Conservation (phyloP, 2,113 vertebrate genomes). For the Suricata suricatta region DNA sequence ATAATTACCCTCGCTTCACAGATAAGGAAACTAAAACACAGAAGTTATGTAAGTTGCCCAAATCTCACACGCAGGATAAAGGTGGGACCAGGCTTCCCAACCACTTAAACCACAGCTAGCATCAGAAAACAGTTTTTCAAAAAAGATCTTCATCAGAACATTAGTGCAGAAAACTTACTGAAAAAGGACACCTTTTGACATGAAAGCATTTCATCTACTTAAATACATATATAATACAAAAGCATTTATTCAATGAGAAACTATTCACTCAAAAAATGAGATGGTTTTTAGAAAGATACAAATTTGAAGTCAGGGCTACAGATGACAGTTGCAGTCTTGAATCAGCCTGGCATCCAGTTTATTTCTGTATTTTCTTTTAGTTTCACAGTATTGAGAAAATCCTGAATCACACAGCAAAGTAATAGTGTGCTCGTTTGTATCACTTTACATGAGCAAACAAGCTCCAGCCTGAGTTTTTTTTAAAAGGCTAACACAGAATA, state of each 20-base stretch:
- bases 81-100: neutral
- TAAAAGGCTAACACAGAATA: neutral
- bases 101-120: neutral
- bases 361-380: conserved; percentile 37
- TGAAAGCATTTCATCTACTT: neutral
- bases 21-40: neutral
- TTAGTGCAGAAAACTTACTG: neutral
- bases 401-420: conserved; percentile 51
- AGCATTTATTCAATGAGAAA: neutral
- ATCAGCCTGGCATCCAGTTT: conserved; percentile 23
- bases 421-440: neutral
- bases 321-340: neutral
- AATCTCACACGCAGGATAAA: neutral
- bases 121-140: neutral
- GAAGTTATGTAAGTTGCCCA: neutral
- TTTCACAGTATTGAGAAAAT: conserved; percentile 42
- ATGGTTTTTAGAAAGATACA: neutral
- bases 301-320: neutral
- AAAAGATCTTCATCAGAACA: neutral
- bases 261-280: neutral
- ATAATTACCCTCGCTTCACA: neutral
- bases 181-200: neutral
- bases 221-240: neutral
- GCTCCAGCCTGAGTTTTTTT: neutral
- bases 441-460: conserved; percentile 3